Percentiles rank a stretch among this genome's conserved stretches.
Conservation (phyloP, 2,888 invertebrate genomes). For the Gymnocheta viridis region DNA sequence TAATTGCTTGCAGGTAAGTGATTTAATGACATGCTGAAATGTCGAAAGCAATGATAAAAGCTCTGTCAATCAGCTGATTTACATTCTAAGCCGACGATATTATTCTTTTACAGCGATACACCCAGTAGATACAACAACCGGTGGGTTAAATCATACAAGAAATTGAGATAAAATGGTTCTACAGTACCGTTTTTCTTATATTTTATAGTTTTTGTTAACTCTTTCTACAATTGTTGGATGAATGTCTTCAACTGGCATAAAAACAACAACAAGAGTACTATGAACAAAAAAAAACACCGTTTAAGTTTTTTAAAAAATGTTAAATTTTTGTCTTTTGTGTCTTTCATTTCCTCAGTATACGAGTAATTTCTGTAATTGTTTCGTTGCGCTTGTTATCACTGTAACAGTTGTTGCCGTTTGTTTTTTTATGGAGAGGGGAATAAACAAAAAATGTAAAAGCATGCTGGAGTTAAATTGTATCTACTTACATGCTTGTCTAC, state of each 20-base stretch:
- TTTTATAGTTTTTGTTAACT: not conserved
- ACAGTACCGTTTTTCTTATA: not conserved
- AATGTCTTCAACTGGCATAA: conserved; percentile 26
- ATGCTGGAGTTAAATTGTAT: conserved; percentile 3
- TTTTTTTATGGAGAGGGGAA: not conserved
- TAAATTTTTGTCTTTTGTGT: conserved; percentile 27
- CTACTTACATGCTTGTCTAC: conserved; percentile 1
- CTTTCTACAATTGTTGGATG: not conserved
- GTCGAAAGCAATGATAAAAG: no score
- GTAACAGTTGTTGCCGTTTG: conserved; percentile 2
- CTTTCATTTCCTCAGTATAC: not conserved
- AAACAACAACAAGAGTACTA: not conserved
- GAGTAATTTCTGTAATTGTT: conserved; percentile 43
- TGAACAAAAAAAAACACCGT: conserved; percentile 30
- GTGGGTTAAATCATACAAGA: conserved; percentile 10
- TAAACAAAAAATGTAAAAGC: not conserved
- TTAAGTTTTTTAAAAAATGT: conserved; percentile 54
- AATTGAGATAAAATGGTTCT: conserved; percentile 38
- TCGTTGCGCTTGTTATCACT: conserved; percentile 50
- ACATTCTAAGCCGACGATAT: no score
- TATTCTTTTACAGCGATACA: not conserved
- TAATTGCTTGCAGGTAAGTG: no score
- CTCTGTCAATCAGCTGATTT: no score
- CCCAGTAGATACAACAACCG: conserved; percentile 2
- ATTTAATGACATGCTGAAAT: no score